Base-by-base conservation (phyloP, 2,113 vertebrate genomes). In the Mandrillus leucophaeus region DNA sequence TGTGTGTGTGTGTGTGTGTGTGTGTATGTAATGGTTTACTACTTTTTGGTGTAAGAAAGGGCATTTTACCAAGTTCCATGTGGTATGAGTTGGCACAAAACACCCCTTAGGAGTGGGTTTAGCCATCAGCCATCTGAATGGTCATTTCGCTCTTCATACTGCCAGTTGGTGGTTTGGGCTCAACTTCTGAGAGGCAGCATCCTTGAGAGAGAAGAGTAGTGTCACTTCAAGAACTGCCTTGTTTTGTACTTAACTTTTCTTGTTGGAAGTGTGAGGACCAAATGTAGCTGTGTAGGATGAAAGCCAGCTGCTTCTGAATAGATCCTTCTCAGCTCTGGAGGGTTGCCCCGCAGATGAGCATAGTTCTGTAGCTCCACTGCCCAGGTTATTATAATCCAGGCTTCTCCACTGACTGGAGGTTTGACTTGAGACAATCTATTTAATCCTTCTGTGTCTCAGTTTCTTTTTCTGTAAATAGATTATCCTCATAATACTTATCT, bases 381-480 rank as follows among this genome's bases (percentile, higher is more conserved):
- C 27, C 61, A 64, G 61, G 27, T 64, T 64, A 30, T 64, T 52
- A n/a, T 18, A 45, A 10, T 40, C 55, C 25, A 45, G 66, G 18
- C 61, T 80, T 16, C 55, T 73, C 48, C 55, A 30, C 72, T 85
- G 61, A 79, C 38, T 70, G 76, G 45, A 70, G 32, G 13, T 91
- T 79, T 88, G 27, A 43, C 57, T 88, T 78, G 70, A 57, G 75
- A 79, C n/a, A 85, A 93, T 30, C 35, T 79, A 45, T 32, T 93
- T 92, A 75, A 82, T 78, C 16, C 50, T 93, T 68, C 55, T 85
- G 22, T 94, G 55, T 75, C 86, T 91, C n/a, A 20, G 7, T 95
- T 96, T 91, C n/a, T 48, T 95, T 93, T 96, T 64, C 64, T 91
- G 18, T 75, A 82, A 81, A 43, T 40, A 82, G 40, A n/a, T 48